Evolutionary conservation across 1,140 invertebrate species (phyloP), one percentile per base, ranked within the genome.

Genomic region (Orius insidiosus): DNA sequence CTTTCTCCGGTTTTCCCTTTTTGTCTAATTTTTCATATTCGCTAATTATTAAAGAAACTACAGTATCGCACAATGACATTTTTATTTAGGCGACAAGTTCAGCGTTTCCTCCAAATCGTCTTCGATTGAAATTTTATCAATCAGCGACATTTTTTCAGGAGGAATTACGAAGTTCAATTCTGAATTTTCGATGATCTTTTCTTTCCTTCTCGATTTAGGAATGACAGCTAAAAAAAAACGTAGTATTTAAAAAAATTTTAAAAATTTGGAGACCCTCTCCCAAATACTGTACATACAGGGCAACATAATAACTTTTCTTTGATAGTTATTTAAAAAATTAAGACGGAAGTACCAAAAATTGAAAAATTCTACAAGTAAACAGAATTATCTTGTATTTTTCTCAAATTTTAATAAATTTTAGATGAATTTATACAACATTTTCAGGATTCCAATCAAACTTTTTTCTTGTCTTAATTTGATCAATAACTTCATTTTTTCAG

Each of bases 401-500:
- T n/a, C n/a, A n/a, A n/a, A n/a, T n/a, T n/a, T n/a, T n/a, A n/a
- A n/a, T n/a, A n/a, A 15, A 41, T 41, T 41, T 16, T 3, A 14
- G 3, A 41, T 5, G 6, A 32, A 45, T 44, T 52, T 24, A 56
- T 5, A 42, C 24, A 14, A 62, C 51, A 36, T 63, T 62, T 52
- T 60, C 56, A 3, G 80, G 77, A 62, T 84, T 68, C 82, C 81
- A 85, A 15, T 76, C 71, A 57, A 76, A 83, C 63, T 81, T 81
- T 13, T 63, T 56, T 32, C 63, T 61, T 14, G 56, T 56, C 35
- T 63, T 58, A 13, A 82, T 58, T 49, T 58, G 63, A 47, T 68
- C 69, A n/a, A 84, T 58, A 10, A 45, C 52, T 60, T 58, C 66
- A 85, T 69, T 36, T 76, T 67, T 14, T 65, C 56, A 9, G 56